A percentile compares a stretch with the other conserved stretches of the same genome.
phyloP scores from a whole-genome alignment of 2,888 invertebrate genomes.

The Stramonita haemastoma region DNA sequence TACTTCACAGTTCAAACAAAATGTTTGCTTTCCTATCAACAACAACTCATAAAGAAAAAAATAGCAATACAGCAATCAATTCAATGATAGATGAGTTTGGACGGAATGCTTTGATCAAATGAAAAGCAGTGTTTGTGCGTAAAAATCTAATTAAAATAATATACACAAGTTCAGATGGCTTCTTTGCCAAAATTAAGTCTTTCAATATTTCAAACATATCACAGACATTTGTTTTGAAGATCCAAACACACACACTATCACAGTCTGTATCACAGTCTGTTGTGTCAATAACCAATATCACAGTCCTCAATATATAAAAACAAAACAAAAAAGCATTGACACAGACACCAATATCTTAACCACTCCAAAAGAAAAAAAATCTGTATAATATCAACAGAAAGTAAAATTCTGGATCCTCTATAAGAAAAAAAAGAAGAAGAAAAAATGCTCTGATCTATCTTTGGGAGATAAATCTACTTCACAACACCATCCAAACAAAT shows the following conservation, averaged over 20 bases:
- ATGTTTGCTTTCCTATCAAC: not conserved
- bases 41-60: too few relatives aligned
- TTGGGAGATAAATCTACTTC: too few relatives aligned
- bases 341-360: not conserved
- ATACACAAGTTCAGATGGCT: too few relatives aligned
- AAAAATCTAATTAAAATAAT: not conserved
- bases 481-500: too few relatives aligned
- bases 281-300: not conserved
- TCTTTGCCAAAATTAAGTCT: too few relatives aligned
- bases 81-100: not conserved
- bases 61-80: not conserved
- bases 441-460: not conserved
- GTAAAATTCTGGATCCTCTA: not conserved
- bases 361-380: not conserved
- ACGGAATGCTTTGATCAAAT: not conserved
- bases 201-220: not conserved
- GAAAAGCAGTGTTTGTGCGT: not conserved
- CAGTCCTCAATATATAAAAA: not conserved
- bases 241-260: not conserved
- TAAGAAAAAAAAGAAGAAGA: not conserved
- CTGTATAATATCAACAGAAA: not conserved
- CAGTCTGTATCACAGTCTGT: too few relatives aligned
- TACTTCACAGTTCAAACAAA: not conserved
- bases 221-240: not conserved
- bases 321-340: not conserved